Evolutionary conservation across 2,113 vertebrate genomes (phyloP).

Genomic region (Gopherus flavomarginatus): DNA sequence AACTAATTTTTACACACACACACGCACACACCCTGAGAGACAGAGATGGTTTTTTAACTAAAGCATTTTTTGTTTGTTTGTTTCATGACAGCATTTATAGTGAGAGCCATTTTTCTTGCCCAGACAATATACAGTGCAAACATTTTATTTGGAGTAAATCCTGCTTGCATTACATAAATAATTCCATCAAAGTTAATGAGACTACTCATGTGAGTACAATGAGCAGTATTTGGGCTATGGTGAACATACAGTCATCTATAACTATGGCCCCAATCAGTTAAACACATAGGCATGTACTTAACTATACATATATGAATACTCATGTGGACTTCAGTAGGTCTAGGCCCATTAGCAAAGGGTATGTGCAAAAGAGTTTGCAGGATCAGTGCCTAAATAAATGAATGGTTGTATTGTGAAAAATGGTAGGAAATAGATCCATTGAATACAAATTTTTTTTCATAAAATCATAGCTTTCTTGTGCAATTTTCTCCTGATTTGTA

Average conservation of each 20-base stretch:
- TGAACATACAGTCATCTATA: background rate
- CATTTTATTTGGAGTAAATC: background rate
- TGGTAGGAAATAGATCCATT: background rate
- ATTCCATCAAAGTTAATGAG: background rate
- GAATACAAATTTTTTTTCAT: background rate
- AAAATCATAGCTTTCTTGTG: background rate
- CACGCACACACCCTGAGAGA: no score
- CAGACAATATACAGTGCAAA: background rate
- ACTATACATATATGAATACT: background rate
- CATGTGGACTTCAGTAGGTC: background rate
- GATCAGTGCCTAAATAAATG: background rate
- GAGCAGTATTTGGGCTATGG: rapidly evolving
- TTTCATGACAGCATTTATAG: background rate
- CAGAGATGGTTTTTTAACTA: background rate
- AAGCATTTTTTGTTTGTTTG: background rate
- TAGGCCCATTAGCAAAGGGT: background rate
- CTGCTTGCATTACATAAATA: background rate
- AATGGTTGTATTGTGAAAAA: background rate
- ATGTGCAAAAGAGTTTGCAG: background rate
- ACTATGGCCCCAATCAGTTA: rapidly evolving
- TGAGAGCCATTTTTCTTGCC: background rate
- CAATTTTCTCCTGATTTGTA: background rate
- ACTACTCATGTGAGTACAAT: background rate
- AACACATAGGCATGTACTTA: background rate
- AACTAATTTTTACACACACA: background rate